These are phyloP conservation scores for Platerodrilus igneus DNA, from an alignment of 2,888 invertebrate genomes.

Conservation along the genomic window DNA sequence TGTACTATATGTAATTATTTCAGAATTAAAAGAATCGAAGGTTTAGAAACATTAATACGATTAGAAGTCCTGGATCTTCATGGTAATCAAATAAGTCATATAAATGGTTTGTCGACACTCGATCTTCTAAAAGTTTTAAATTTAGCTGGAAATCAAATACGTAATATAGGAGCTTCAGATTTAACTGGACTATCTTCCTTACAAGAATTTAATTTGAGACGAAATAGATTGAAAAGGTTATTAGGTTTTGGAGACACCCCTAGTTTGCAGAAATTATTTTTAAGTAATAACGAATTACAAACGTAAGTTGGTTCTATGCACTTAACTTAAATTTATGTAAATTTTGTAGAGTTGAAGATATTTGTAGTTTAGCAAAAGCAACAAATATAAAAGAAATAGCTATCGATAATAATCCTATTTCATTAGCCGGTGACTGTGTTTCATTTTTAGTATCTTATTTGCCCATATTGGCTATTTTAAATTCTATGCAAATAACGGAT, in stretches of 20 bases:
- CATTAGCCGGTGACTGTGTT: constrained; percentile 73
- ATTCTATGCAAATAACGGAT: constrained; percentile 74
- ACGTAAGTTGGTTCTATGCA: constrained; percentile 47
- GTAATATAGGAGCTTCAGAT: constrained; percentile 69
- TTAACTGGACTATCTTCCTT: constrained; percentile 72
- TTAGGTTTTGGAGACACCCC: constrained; percentile 75
- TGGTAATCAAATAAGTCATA: constrained; percentile 77
- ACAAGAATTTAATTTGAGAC: constrained; percentile 81
- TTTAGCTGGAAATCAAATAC: constrained; percentile 86
- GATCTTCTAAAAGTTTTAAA: constrained; percentile 83
- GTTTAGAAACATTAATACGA: constrained; percentile 64
- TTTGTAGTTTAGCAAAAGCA: constrained; percentile 76
- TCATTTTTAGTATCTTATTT: constrained; percentile 78
- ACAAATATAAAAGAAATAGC: constrained; percentile 75
- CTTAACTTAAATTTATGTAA: constrained; percentile 3
- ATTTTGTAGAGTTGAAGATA: constrained; percentile 70
- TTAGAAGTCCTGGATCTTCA: constrained; percentile 90
- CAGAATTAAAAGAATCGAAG: constrained; percentile 77
- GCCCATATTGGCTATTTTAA: constrained; percentile 67
- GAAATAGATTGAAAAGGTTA: constrained; percentile 77
- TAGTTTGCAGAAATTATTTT: constrained; percentile 71
- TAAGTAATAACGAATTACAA: constrained; percentile 75
- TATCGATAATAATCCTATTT: constrained; percentile 81
- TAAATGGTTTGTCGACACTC: constrained; percentile 65
- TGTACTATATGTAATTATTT: too few relatives aligned